A percentile compares a stretch with the other conserved stretches of the same genome.
Conservation (phyloP, 2,797 vertebrate genomes). For the Oophaga sylvatica region DNA sequence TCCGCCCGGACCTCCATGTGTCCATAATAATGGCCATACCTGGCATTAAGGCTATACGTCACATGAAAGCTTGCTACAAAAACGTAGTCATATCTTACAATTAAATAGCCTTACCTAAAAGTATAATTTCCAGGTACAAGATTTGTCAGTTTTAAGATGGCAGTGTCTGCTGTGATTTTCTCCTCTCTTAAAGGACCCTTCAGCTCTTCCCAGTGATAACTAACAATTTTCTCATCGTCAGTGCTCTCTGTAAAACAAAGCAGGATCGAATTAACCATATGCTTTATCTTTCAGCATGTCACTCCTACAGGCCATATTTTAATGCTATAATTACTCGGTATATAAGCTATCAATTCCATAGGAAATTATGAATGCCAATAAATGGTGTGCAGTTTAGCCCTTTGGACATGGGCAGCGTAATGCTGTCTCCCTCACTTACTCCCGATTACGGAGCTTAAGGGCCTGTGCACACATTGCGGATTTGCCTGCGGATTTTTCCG, state of each 20-base stretch:
- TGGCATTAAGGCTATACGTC: no score
- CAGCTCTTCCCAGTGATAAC: constrained; percentile 94
- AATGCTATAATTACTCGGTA: neutral
- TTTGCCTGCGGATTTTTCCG: no score
- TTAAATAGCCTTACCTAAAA: constrained; percentile 81
- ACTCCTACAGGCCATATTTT: neutral
- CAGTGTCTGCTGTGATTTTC: constrained; percentile 87
- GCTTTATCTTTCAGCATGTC: neutral
- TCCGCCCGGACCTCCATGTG: no score
- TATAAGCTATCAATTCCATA: neutral
- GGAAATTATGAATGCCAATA: neutral
- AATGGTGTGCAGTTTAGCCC: neutral
- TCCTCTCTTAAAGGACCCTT: constrained; percentile 94
- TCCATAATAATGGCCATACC: no score
- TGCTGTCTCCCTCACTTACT: no score
- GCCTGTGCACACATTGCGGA: no score
- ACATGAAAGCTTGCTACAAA: neutral
- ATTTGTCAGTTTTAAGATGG: constrained; percentile 86
- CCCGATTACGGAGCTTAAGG: no score
- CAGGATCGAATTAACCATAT: constrained; percentile 1
- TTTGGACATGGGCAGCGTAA: no score
- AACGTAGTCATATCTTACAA: neutral
- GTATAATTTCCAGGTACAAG: constrained; percentile 96
- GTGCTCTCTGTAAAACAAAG: constrained; percentile 84
- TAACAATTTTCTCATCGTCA: constrained; percentile 92